phyloP scores from a whole-genome alignment of 2,113 vertebrate genomes.

The Eulemur macaco region DNA sequence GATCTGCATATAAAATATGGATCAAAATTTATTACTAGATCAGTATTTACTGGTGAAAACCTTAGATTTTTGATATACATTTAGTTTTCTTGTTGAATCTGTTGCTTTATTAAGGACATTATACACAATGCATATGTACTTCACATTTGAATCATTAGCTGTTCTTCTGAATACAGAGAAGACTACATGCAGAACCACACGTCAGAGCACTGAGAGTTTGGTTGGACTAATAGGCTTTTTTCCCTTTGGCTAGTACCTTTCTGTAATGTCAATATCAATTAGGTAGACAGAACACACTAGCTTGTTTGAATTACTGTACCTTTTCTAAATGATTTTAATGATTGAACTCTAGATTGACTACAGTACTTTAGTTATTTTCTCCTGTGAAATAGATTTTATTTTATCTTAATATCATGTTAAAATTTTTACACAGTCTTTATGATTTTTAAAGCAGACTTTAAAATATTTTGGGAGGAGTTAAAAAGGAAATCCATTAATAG shows the following conservation, averaged over 20 bases:
- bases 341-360: neutral
- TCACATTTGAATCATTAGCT: neutral
- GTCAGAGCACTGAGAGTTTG: neutral
- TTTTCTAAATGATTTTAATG: conserved; percentile 11
- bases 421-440: neutral
- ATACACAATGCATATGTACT: neutral
- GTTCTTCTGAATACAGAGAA: conserved; percentile 1
- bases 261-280: conserved; percentile 21
- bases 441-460: neutral
- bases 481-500: neutral
- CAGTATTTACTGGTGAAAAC: conserved; percentile 36
- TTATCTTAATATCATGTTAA: neutral
- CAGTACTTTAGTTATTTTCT: neutral
- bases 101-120: neutral
- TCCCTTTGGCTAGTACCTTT: neutral
- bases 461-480: neutral
- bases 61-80: neutral
- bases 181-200: neutral
- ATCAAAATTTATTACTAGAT: conserved; percentile 56
- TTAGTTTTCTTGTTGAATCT: neutral
- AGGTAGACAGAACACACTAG: neutral
- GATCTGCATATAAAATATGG: conserved; percentile 63
- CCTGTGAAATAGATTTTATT: neutral
- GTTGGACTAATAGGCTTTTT: neutral
- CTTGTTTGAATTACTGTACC: neutral